Conservation (phyloP, 2,888 invertebrate species). For the Phortica okadai region DNA sequence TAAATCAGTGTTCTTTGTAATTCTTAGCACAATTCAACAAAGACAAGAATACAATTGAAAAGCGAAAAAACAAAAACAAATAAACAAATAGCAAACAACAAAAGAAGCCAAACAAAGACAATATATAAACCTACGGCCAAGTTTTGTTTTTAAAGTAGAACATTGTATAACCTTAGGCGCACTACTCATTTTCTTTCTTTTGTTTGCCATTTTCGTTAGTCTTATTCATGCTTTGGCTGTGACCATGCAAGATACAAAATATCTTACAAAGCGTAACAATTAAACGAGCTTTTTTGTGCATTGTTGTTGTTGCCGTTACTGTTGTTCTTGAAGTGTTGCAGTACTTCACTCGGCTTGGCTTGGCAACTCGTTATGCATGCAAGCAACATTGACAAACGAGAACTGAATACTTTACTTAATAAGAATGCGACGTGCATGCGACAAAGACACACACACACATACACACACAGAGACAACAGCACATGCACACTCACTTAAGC, state of each 20-base stretch:
- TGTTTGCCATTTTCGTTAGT: background rate
- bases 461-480: background rate
- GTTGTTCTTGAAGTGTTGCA: constrained; percentile 22
- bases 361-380: background rate
- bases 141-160: constrained; percentile 3
- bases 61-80: background rate
- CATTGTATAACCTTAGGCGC: constrained; percentile 16
- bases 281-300: constrained; percentile 6
- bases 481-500: constrained; percentile 52
- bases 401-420: constrained; percentile 24
- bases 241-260: too few species aligned
- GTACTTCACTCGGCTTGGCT: constrained; percentile 1
- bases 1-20: background rate
- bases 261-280: background rate
- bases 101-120: background rate
- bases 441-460: too few species aligned
- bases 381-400: constrained; percentile 39
- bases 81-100: background rate
- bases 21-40: background rate
- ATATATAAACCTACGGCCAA: background rate
- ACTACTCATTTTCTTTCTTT: background rate
- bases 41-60: background rate
- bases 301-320: too few species aligned
- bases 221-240: background rate
- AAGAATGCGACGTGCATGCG: background rate